phyloP scores from a whole-genome alignment of 2,888 invertebrate species.

The Panopea generosa region DNA sequence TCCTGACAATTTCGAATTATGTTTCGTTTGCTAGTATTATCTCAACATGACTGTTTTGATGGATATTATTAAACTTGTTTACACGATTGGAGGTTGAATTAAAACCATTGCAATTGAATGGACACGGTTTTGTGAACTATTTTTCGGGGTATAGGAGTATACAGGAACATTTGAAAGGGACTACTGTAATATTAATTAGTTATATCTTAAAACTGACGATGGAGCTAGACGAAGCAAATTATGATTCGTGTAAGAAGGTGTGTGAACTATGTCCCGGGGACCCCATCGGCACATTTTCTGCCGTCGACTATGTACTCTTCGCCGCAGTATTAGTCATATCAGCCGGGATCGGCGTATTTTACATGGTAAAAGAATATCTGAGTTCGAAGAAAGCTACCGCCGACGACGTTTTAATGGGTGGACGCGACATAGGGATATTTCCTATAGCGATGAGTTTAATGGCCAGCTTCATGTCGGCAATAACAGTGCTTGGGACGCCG shows the following conservation, averaged over 20 bases:
- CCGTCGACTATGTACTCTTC: conserved; percentile 65
- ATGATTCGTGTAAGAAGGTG: conserved; percentile 60
- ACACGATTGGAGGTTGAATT: too few relatives aligned
- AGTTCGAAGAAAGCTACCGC: conserved; percentile 63
- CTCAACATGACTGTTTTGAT: too few relatives aligned
- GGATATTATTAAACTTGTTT: too few relatives aligned
- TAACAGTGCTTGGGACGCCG: conserved; percentile 95
- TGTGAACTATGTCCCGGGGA: conserved; percentile 70
- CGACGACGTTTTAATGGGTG: conserved; percentile 70
- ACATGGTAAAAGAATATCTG: conserved; percentile 61
- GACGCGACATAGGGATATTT: conserved; percentile 84
- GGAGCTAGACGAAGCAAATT: too few relatives aligned
- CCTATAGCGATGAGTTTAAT: conserved; percentile 96
- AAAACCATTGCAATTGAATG: too few relatives aligned
- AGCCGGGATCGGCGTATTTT: conserved; percentile 68
- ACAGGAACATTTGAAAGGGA: too few relatives aligned
- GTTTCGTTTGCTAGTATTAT: too few relatives aligned
- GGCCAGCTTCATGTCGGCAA: conserved; percentile 96
- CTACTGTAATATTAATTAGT: too few relatives aligned
- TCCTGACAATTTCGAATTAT: too few relatives aligned
- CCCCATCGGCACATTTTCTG: conserved; percentile 62
- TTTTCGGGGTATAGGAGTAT: too few relatives aligned
- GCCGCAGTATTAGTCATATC: conserved; percentile 65
- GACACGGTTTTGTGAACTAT: too few relatives aligned
- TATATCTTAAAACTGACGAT: too few relatives aligned